phyloP scores from a whole-genome alignment of 2,888 invertebrate genomes.

The Scaptomyza tumidula region DNA sequence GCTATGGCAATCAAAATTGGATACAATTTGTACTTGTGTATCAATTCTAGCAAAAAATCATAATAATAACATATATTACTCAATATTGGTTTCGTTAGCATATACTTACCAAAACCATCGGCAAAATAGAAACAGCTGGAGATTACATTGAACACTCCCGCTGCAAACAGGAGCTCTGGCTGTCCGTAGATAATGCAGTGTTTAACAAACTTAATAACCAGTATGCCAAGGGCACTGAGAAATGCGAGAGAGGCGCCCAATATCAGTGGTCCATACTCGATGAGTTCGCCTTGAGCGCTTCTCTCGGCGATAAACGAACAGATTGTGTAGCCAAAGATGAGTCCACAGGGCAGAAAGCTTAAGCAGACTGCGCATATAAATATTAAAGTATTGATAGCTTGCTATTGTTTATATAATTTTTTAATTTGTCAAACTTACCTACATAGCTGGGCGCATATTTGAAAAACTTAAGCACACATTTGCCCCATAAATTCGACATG shows the following conservation, averaged over 20 bases:
- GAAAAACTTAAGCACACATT: conserved; percentile 68
- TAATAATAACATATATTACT: too few relatives aligned
- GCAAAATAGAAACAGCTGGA: conserved; percentile 82
- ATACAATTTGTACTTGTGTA: too few relatives aligned
- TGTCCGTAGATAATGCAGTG: conserved; percentile 81
- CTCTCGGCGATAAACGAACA: conserved; percentile 77
- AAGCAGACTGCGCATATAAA: conserved; percentile 63
- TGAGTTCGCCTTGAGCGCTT: conserved; percentile 51
- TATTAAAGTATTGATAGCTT: not conserved
- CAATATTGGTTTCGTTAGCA: too few relatives aligned
- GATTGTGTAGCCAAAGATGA: conserved; percentile 81
- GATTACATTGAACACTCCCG: conserved; percentile 72
- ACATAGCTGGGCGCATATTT: conserved; percentile 77
- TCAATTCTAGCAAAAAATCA: too few relatives aligned
- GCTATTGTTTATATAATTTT: conserved; percentile 1
- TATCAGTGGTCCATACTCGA: conserved; percentile 80
- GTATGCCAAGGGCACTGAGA: conserved; percentile 62
- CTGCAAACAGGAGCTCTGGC: conserved; percentile 67
- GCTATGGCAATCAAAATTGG: too few relatives aligned
- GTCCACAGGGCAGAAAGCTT: conserved; percentile 79
- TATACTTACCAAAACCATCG: conserved; percentile 76
- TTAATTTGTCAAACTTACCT: conserved; percentile 59
- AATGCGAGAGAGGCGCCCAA: conserved; percentile 73
- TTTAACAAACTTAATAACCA: conserved; percentile 71
- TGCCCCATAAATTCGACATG: conserved; percentile 73